These are phyloP conservation scores for Ormyrus rosae DNA, from an alignment of 2,888 invertebrate species.

Conservation along the genomic window DNA sequence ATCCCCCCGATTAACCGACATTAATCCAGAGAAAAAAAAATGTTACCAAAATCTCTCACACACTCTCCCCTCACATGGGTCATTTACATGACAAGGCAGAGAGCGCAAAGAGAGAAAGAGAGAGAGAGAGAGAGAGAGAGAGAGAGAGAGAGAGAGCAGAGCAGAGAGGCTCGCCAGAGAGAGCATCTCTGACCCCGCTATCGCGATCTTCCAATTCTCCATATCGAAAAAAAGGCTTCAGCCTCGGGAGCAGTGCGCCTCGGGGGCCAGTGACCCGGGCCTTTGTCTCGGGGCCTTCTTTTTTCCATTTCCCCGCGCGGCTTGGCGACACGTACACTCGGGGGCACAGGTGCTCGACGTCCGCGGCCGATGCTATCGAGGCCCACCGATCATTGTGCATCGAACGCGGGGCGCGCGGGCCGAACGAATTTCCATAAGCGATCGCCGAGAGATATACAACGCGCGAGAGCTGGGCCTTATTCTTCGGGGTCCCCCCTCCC, in stretches of 20 bases:
- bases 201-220: constrained; percentile 74
- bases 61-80: constrained; percentile 41
- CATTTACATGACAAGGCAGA: constrained; percentile 75
- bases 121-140: no score
- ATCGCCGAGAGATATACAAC: constrained; percentile 58
- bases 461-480: constrained; percentile 23
- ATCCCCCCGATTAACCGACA: no score
- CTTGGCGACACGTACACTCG: constrained; percentile 66
- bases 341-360: constrained; percentile 72
- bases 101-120: constrained; percentile 51
- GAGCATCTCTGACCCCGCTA: constrained; percentile 62
- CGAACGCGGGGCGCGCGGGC: constrained; percentile 61
- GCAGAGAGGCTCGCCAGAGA: no score
- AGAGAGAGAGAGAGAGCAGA: no score
- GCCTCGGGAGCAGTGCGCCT: constrained; percentile 24
- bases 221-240: constrained; percentile 70
- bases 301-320: constrained; percentile 53
- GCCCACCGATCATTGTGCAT: constrained; percentile 72
- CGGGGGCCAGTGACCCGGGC: constrained; percentile 67
- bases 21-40: no score
- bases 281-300: constrained; percentile 43
- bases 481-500: constrained; percentile 10
- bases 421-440: constrained; percentile 74
- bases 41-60: no score
- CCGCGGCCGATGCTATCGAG: constrained; percentile 69